Evolutionary conservation across 2,797 vertebrate species (phyloP).

Genomic region (Liparis tanakae): DNA sequence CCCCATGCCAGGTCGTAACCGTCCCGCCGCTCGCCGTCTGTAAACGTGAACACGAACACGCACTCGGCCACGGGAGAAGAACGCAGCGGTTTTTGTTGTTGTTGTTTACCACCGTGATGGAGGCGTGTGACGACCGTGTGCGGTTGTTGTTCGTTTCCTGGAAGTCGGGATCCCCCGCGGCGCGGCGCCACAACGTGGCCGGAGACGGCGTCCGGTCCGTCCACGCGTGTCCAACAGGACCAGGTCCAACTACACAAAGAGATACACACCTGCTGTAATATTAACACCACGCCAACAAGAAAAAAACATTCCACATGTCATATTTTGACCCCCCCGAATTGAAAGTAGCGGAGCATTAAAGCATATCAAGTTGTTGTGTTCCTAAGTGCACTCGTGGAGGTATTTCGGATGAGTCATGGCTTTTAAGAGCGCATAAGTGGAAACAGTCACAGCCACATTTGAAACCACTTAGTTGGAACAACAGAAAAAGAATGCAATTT

Average conservation of each 20-base stretch:
- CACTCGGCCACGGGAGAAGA: background rate
- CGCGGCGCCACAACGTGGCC: background rate
- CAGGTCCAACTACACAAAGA: background rate
- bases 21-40: background rate
- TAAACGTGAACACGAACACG: background rate
- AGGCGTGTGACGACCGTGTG: background rate
- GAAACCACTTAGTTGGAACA: constrained; percentile 86
- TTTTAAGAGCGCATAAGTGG: constrained; percentile 80
- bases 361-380: constrained; percentile 51
- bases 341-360: constrained; percentile 39
- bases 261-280: background rate
- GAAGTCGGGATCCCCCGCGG: background rate
- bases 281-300: constrained; percentile 13
- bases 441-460: constrained; percentile 72
- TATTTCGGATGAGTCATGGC: constrained; percentile 71
- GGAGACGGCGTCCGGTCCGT: background rate
- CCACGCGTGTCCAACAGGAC: background rate
- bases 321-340: constrained; percentile 21
- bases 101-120: background rate
- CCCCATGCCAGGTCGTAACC: background rate
- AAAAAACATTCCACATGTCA: background rate
- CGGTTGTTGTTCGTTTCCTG: background rate
- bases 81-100: background rate
- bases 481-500: constrained; percentile 79
- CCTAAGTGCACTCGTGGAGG: constrained; percentile 50